Conservation (phyloP, 2,888 invertebrate species). For the Ischnus inquisitorius region DNA sequence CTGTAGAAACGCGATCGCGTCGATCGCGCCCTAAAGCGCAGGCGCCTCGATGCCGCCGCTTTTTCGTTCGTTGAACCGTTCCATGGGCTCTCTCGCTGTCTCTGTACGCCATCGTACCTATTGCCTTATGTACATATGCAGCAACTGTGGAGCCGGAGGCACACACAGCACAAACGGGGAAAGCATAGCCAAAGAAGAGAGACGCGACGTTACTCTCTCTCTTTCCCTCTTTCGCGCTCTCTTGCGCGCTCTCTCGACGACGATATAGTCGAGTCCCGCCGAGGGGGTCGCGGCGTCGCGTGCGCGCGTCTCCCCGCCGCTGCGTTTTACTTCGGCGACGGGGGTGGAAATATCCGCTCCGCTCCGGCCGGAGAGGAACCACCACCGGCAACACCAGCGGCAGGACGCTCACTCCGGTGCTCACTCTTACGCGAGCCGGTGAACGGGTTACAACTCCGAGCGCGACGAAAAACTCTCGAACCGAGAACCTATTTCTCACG, state of each 20-base stretch:
- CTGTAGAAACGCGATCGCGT: conserved; percentile 15
- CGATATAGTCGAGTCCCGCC: no score
- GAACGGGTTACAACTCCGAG: conserved; percentile 76
- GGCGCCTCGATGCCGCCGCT: conserved; percentile 76
- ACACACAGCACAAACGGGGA: background rate
- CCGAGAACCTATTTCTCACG: background rate
- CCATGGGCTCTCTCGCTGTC: conserved; percentile 25
- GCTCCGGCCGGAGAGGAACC: background rate
- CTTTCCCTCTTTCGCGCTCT: no score
- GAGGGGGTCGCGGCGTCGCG: conserved; percentile 29
- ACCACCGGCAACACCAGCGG: conserved; percentile 23
- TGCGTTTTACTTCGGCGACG: no score
- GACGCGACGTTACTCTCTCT: conserved; percentile 13
- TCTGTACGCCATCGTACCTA: conserved; percentile 17
- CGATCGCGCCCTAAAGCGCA: conserved; percentile 75
- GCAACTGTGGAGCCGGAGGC: background rate
- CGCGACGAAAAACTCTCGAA: conserved; percentile 21
- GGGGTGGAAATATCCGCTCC: conserved; percentile 26
- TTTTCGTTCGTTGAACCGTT: conserved; percentile 84
- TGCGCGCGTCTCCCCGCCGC: conserved; percentile 38
- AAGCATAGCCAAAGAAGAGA: background rate
- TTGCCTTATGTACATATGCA: conserved; percentile 12
- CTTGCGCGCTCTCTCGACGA: no score
- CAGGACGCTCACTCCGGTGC: conserved; percentile 63
- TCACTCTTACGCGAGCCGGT: conserved; percentile 83